Percentiles rank a stretch among this genome's conserved stretches.
These are phyloP conservation scores for Crambe crambe DNA, from an alignment of 37 sponge, comb jelly and placozoan species.

Conservation along the genomic window DNA sequence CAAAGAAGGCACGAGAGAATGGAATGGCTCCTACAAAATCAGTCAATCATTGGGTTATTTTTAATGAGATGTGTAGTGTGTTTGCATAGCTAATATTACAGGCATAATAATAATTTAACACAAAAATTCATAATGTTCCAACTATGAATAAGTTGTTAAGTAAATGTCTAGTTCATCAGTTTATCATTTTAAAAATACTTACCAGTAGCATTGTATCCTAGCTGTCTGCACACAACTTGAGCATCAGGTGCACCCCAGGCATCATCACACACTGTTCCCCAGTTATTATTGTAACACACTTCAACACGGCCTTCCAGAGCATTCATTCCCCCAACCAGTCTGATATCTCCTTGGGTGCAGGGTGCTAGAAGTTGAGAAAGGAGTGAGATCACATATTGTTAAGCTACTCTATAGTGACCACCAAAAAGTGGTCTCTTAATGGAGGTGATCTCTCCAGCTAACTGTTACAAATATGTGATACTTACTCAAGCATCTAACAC, in stretches of 20 bases:
- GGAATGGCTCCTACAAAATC: neutral
- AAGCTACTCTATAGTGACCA: too few relatives aligned
- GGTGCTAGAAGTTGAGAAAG: neutral
- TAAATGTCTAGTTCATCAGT: too few relatives aligned
- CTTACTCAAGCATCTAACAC: neutral
- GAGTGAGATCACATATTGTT: too few relatives aligned
- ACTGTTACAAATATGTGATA: too few relatives aligned
- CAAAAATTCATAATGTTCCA: too few relatives aligned
- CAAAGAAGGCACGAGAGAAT: neutral
- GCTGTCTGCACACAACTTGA: constrained; percentile 23
- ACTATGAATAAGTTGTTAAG: too few relatives aligned
- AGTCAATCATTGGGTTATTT: too few relatives aligned
- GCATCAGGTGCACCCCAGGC: constrained; percentile 6
- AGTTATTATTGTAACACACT: constrained; percentile 3
- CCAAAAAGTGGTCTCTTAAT: too few relatives aligned
- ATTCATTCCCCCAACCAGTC: neutral
- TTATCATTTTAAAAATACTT: neutral
- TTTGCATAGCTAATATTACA: too few relatives aligned
- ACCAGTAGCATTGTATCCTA: constrained; percentile 1
- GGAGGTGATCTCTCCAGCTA: too few relatives aligned
- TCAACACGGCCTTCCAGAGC: neutral
- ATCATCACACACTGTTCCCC: constrained; percentile 35
- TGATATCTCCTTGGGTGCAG: neutral
- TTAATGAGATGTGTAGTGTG: too few relatives aligned
- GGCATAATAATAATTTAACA: too few relatives aligned